A percentile compares a stretch with the other conserved stretches of the same genome.
These are phyloP conservation scores for Silurus glanis DNA, from an alignment of 2,113 vertebrate genomes.

Conservation along the genomic window DNA sequence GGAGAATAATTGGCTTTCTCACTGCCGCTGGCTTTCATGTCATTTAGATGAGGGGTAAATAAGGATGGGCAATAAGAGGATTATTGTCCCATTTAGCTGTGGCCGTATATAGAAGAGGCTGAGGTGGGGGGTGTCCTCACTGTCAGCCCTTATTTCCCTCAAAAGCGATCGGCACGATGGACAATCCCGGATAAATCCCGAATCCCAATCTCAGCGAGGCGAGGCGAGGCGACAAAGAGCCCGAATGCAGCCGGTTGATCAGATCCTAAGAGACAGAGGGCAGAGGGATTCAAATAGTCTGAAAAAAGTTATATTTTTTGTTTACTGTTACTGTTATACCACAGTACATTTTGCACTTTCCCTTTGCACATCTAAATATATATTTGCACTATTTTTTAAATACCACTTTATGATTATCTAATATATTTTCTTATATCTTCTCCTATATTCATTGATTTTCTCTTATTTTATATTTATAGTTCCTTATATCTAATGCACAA, in stretches of 20 bases:
- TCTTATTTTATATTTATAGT: too few species aligned
- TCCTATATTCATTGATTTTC: too few species aligned
- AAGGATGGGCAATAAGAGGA: conserved; percentile 81
- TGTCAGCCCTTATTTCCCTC: conserved; percentile 76
- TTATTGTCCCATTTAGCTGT: conserved; percentile 74
- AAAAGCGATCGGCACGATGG: conserved; percentile 68
- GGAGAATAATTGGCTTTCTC: conserved; percentile 70
- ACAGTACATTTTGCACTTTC: too few species aligned
- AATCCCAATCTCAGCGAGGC: conserved; percentile 53
- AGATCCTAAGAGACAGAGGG: not conserved
- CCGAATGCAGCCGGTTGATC: conserved; percentile 56
- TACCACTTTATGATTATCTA: too few species aligned
- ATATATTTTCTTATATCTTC: too few species aligned
- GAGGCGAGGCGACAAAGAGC: conserved; percentile 70
- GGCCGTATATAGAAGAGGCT: conserved; percentile 42
- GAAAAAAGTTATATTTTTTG: not conserved
- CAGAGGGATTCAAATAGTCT: not conserved
- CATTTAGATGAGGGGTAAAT: conserved; percentile 81
- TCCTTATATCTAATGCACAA: too few species aligned
- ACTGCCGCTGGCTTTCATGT: conserved; percentile 72
- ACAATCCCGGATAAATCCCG: conserved; percentile 67
- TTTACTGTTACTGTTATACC: not conserved
- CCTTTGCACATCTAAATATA: too few species aligned
- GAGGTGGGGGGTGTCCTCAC: conserved; percentile 66
- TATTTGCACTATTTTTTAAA: too few species aligned